Evolutionary conservation across 2,888 invertebrate species (phyloP).

Genomic region (Harmothoe impar): DNA sequence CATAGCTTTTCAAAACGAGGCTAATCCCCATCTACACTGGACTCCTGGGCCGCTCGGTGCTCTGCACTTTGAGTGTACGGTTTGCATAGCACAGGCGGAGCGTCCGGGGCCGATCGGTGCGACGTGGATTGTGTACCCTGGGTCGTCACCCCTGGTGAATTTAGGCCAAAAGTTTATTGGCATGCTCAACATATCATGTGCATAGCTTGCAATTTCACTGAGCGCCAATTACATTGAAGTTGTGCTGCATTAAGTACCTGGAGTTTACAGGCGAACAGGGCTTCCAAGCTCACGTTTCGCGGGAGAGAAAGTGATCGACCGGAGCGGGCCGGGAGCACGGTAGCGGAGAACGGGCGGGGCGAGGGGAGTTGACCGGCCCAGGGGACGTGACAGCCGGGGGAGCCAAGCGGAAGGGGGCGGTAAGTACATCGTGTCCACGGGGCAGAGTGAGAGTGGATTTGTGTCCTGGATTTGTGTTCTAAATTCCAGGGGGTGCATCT

Average conservation of each 20-base stretch:
- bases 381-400: neutral
- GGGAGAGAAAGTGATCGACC: neutral
- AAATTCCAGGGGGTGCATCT: too few species aligned
- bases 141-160: neutral
- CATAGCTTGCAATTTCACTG: neutral
- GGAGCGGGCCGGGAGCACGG: neutral
- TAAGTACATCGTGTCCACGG: neutral
- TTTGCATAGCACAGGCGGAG: neutral
- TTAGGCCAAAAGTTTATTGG: neutral
- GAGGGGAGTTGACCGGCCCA: neutral
- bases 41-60: too few species aligned
- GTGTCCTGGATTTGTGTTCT: too few species aligned
- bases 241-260: neutral
- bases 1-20: too few species aligned
- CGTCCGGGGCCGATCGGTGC: neutral
- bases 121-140: constrained; percentile 25
- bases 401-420: constrained; percentile 10
- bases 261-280: neutral
- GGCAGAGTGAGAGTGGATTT: too few species aligned
- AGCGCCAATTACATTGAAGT: neutral
- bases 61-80: too few species aligned
- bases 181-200: neutral
- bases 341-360: neutral
- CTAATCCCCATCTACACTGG: too few species aligned
- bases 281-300: neutral